Percentiles rank a stretch among this genome's conserved stretches.
Conservation (phyloP, 2,797 vertebrate species). For the Podargus strigoides region DNA sequence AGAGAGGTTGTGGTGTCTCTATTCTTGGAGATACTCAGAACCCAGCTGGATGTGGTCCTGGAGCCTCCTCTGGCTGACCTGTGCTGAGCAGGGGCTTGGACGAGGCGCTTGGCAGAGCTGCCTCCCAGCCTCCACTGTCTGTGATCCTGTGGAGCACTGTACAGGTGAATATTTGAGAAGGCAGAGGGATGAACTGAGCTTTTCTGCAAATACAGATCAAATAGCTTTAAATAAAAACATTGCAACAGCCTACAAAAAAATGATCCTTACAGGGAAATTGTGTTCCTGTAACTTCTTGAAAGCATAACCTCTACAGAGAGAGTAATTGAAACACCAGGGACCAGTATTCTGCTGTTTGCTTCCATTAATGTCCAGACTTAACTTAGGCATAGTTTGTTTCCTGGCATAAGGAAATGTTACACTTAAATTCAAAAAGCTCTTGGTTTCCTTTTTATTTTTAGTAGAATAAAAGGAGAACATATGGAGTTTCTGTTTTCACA, state of each 20-base stretch:
- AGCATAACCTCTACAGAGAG: neutral
- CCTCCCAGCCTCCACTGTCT: neutral
- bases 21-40: neutral
- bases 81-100: neutral
- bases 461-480: slow-evolving; percentile 15
- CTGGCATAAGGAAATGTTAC: neutral
- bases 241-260: neutral
- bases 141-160: neutral
- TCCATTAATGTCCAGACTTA: slow-evolving; percentile 36
- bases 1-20: neutral
- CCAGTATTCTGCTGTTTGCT: slow-evolving; percentile 10
- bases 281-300: slow-evolving; percentile 18
- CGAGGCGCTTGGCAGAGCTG: neutral
- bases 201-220: neutral
- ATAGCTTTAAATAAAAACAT: neutral
- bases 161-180: neutral
- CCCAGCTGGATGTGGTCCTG: fast-evolving
- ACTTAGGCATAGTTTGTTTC: slow-evolving; percentile 29
- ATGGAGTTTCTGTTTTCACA: slow-evolving; percentile 10
- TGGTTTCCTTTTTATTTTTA: slow-evolving; percentile 7
- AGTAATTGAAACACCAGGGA: slow-evolving; percentile 36
- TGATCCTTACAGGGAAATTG: neutral
- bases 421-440: neutral
- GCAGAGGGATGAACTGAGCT: neutral
- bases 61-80: neutral